Evolutionary conservation across 2,113 vertebrate species (phyloP).

Genomic region (Bombycilla garrulus): DNA sequence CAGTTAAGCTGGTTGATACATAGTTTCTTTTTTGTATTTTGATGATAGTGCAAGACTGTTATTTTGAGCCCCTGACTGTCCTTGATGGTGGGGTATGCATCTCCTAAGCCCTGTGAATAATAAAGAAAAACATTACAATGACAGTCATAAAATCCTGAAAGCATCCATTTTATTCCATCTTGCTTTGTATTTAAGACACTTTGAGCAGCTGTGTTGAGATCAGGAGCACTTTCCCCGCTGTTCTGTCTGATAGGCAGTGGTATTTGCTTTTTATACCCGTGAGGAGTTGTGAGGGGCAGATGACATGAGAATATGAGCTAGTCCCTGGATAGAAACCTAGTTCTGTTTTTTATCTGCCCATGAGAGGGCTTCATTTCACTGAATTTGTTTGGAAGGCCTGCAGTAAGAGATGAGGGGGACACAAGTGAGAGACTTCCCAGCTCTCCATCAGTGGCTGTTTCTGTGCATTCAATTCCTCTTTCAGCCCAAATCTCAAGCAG

Average conservation of each 20-base stretch:
- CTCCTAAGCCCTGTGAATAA: background rate
- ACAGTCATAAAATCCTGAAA: background rate
- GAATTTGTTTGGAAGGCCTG: background rate
- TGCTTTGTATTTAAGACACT: background rate
- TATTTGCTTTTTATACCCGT: fast-evolving
- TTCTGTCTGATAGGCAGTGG: background rate
- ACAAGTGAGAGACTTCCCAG: background rate
- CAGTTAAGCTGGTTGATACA: background rate
- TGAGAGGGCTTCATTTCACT: fast-evolving
- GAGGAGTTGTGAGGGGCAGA: background rate
- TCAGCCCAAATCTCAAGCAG: background rate
- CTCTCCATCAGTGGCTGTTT: background rate
- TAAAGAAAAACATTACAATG: background rate
- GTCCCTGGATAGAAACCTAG: background rate
- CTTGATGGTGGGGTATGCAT: background rate
- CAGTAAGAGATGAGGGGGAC: background rate
- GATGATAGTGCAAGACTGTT: background rate
- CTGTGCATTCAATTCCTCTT: background rate
- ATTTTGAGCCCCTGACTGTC: background rate
- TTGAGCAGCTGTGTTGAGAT: background rate
- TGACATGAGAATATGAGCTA: background rate
- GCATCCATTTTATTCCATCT: background rate
- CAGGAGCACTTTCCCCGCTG: background rate
- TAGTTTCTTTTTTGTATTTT: background rate
- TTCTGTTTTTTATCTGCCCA: background rate